Evolutionary conservation across 2,113 vertebrate species (phyloP).

Genomic region (Bubo blakistoni): DNA sequence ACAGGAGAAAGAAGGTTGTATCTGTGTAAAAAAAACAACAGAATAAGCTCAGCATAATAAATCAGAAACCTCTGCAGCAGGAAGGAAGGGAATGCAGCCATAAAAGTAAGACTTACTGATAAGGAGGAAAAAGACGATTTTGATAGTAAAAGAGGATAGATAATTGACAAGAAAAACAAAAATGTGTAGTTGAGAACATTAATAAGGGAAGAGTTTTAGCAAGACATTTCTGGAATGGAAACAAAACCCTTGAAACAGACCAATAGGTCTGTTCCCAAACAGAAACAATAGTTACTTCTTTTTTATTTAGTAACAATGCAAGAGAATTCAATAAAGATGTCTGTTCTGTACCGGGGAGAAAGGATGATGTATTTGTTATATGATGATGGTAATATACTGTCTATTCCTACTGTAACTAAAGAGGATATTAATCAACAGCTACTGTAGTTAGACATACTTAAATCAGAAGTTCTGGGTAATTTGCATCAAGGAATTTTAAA

Average conservation of each 20-base stretch:
- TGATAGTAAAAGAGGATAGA: not conserved
- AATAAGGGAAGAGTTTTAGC: not conserved
- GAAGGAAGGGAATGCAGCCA: not conserved
- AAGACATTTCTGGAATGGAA: not conserved
- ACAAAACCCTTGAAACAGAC: not conserved
- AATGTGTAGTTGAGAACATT: not conserved
- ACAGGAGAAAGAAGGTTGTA: not conserved
- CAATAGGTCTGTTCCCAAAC: not conserved
- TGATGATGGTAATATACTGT: conserved; percentile 39
- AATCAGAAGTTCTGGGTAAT: conserved; percentile 65
- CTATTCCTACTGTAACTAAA: conserved; percentile 52
- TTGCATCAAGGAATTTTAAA: conserved; percentile 41
- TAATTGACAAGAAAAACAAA: not conserved
- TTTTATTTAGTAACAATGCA: not conserved
- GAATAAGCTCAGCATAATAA: not conserved
- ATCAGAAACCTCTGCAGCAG: not conserved
- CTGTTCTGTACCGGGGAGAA: not conserved
- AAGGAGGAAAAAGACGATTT: not conserved
- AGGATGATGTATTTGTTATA: conserved; percentile 18
- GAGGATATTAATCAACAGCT: conserved; percentile 60
- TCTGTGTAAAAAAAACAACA: not conserved
- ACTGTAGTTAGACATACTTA: conserved; percentile 54
- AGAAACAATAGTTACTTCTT: not conserved
- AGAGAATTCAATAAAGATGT: not conserved
- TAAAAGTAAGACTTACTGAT: not conserved